Base-by-base conservation (phyloP, 64 coral and sea anemone species). In the Dendronephthya gigantea region DNA sequence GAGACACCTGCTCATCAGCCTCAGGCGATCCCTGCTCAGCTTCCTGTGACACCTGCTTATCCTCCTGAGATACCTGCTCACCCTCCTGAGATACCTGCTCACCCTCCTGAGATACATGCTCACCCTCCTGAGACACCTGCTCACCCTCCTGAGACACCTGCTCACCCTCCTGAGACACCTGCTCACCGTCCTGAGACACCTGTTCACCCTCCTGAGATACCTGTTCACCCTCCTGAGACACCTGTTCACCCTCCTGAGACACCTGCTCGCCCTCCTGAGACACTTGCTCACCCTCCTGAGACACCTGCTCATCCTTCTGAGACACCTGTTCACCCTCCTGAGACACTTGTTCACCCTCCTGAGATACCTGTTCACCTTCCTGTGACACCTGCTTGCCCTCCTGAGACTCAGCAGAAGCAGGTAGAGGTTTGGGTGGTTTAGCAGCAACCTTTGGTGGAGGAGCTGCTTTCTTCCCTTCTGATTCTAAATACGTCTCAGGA, bases 391-490 rank as follows among this genome's bases (percentile, higher is more conserved):
- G 14, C 22, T 30, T 35, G 12, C 1, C 68, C 68, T 74, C 68
- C n/a, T 74, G n/a, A 25, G 72, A 36, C 1, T 4, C 72, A 4
- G 7, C 36, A 15, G 15, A 29, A 29, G 1, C 36, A 9, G 72
- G 16, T 2, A 29, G 7, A 79, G 72, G 36, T 79, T 39, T 79
- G 30, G 30, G 32, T 29, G 72, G 72, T 35, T 79, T 79, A 33
- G 72, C 72, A 35, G 72, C 72, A 79, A 79, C 72, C 36, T 79
- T 79, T 39, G 72, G 72, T 9, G 72, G 72, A 19, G 32, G 32
- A 34, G 27, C 12, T 8, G 25, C 22, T 34, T 79, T 79, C 72
- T 34, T 79, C 22, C 9, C 36, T 39, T 29, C 72, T 66, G 6
- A 5, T 79, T 79, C 72, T 29, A 79, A 79, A 79, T 79, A 79